Conservation (phyloP, 2,888 invertebrate species). For the Cheilosia urbana region DNA sequence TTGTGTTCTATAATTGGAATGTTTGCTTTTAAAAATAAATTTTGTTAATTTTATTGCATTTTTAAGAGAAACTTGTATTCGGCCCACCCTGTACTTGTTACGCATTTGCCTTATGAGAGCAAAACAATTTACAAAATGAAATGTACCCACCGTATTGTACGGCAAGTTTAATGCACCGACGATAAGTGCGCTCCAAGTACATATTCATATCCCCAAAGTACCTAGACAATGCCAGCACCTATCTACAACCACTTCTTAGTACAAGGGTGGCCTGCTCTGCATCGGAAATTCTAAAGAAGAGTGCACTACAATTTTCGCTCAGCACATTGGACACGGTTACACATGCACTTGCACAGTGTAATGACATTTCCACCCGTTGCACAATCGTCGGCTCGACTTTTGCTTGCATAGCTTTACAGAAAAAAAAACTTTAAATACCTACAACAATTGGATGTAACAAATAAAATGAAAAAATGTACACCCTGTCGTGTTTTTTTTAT, state of each 20-base stretch:
- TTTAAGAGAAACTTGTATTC: too few species aligned
- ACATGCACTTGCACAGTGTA: background rate
- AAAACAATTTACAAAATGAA: background rate
- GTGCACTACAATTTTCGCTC: conserved; percentile 5
- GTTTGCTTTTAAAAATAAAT: too few species aligned
- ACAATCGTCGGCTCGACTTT: conserved; percentile 8
- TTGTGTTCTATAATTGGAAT: too few species aligned
- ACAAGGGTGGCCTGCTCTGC: conserved; percentile 7
- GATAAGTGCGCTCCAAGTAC: background rate
- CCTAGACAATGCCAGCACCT: conserved; percentile 6
- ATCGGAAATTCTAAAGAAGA: conserved; percentile 21
- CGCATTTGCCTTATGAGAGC: too few species aligned
- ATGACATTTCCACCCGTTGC: conserved; percentile 34
- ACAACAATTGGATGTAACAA: conserved; percentile 12
- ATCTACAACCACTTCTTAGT: conserved; percentile 1
- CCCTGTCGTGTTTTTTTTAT: background rate
- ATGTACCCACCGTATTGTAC: background rate
- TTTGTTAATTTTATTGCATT: too few species aligned
- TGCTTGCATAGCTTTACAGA: background rate
- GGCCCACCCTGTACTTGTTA: too few species aligned
- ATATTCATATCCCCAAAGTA: conserved; percentile 17
- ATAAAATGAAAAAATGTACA: conserved; percentile 1
- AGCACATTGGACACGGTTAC: conserved; percentile 6
- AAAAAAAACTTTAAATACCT: background rate
- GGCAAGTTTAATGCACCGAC: conserved; percentile 8